Base-by-base conservation (phyloP, 35 echinoderm and acorn worm species). In the Heliocidaris erythrogramma region DNA sequence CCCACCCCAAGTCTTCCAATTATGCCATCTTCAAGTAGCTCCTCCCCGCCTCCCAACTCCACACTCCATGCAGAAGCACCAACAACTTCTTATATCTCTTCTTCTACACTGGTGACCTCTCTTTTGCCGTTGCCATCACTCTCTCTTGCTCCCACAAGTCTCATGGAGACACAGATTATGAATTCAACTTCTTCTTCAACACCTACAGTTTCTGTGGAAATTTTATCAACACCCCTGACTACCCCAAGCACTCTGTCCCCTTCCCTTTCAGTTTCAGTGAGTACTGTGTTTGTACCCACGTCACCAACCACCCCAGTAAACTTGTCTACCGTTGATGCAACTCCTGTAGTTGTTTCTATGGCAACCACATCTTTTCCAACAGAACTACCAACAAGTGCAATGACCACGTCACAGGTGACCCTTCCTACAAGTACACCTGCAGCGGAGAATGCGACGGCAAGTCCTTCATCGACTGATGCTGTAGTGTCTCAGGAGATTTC, bases 301-400 rank as follows among this genome's bases (percentile, higher is more conserved):
- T 78, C 65, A n/a, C 65, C 65, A 78, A 17, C 65, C 65, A 27
- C 65, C 65, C 65, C 21, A 78, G 27, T n/a, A 78, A 78, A 78
- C 27, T 78, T 78, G 65, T 78, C 65, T 24, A 78, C 65, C 65
- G 27, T n/a, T n/a, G 65, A n/a, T 78, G 27, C 21, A 78, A 78
- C 65, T 78, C 65, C 65, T 78, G 65, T 78, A n/a, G 65, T 78
- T 78, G 65, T 78, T 78, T 78, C 65, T 78, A 78, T 24, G 21
- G 21, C 65, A 78, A 78, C 18, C 65, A 8, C 18, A 78, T 78
- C 65, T 78, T 24, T 78, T 78, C 27, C 65, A 78, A n/a, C 65
- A 78, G 65, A 78, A 21, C 65, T 24, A 78, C 7, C 65, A n/a
- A 78, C 65, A n/a, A n/a, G 18, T 78, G 65, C 27, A n/a, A 78